Percentiles rank a stretch among this genome's conserved stretches.
Conservation (phyloP, 2,113 vertebrate species). For the Sinosuthora webbiana region DNA sequence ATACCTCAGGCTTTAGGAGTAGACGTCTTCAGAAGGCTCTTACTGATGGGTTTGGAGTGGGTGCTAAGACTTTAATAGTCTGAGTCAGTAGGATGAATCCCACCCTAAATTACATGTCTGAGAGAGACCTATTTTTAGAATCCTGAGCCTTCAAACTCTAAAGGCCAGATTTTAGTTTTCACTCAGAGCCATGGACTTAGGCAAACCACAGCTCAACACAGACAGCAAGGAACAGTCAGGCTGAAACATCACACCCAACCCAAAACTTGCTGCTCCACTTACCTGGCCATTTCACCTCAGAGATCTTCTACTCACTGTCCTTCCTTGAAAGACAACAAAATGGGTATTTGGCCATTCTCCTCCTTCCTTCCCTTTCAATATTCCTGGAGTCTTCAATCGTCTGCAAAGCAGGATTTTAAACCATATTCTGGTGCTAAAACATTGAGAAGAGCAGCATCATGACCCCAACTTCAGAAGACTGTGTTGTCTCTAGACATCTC, state of each 20-base stretch:
- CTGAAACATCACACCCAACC: neutral
- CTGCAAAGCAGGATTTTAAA: slow-evolving; percentile 1
- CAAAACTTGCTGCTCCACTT: neutral
- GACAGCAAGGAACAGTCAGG: neutral
- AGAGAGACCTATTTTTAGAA: neutral
- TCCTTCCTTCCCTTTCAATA: neutral
- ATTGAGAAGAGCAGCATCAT: neutral
- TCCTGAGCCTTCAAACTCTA: neutral
- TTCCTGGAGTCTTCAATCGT: neutral
- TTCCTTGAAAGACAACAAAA: neutral
- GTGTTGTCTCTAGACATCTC: neutral
- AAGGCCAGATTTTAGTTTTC: neutral
- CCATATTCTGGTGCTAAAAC: neutral
- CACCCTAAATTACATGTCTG: neutral
- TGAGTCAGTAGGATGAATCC: neutral
- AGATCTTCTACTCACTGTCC: neutral
- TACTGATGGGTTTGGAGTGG: neutral
- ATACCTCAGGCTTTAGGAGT: neutral
- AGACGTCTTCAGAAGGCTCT: neutral
- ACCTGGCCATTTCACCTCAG: neutral
- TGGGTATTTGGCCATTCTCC: neutral
- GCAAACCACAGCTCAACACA: neutral
- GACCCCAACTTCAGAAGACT: neutral
- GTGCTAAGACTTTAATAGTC: neutral
- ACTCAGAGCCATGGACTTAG: neutral